Conservation (phyloP, 2,888 invertebrate species). For the Nesidiocoris tenuis region DNA sequence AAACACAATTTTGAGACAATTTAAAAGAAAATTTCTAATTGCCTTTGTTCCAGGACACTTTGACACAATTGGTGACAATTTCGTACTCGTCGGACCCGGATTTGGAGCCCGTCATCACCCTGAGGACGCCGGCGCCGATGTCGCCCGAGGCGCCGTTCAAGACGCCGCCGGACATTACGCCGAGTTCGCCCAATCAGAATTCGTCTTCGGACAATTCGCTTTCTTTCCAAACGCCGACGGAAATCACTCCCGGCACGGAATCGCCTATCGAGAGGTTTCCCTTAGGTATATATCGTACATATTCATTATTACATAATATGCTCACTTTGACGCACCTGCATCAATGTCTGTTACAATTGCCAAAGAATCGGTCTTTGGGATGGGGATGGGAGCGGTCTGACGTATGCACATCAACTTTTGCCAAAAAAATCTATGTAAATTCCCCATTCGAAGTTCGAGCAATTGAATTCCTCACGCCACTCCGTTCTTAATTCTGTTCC, state of each 20-base stretch:
- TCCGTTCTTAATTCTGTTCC: too few relatives aligned
- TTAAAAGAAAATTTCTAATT: too few relatives aligned
- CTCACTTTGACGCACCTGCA: too few relatives aligned
- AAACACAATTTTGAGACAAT: too few relatives aligned
- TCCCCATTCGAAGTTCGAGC: too few relatives aligned
- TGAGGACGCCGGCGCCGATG: constrained; percentile 31
- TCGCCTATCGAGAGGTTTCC: constrained; percentile 31
- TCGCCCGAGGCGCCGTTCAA: constrained; percentile 31
- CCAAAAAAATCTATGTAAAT: too few relatives aligned
- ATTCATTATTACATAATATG: background rate
- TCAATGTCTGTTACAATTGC: too few relatives aligned
- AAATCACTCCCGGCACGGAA: constrained; percentile 36
- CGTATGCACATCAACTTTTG: too few relatives aligned
- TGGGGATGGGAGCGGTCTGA: too few relatives aligned
- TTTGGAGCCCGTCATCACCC: constrained; percentile 34
- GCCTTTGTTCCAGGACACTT: constrained; percentile 40
- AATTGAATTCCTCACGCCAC: too few relatives aligned
- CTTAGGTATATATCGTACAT: constrained; percentile 5
- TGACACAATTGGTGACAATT: constrained; percentile 41
- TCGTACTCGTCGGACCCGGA: constrained; percentile 43
- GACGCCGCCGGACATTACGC: constrained; percentile 40
- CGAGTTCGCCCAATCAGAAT: constrained; percentile 41
- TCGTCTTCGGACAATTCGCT: constrained; percentile 48
- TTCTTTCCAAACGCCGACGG: constrained; percentile 48
- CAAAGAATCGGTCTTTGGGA: too few relatives aligned